Base-by-base conservation (phyloP, 2,797 vertebrate genomes). In the Sebastes alutus region DNA sequence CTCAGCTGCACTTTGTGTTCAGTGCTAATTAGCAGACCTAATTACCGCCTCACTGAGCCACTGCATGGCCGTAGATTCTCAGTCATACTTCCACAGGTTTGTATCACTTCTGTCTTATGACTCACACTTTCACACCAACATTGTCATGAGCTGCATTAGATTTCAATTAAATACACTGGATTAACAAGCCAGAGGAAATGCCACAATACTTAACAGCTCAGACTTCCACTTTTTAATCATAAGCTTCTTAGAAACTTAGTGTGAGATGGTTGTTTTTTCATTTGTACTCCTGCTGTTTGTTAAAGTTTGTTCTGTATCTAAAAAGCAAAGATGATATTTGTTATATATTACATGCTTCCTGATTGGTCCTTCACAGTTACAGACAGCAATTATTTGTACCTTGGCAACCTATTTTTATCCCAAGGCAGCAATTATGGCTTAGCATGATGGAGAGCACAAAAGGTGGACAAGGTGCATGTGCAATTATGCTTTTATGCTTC, bases 351-450 rank as follows among this genome's bases (percentile, higher is more conserved):
- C 60, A 59, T 12, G 13, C 6, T 33, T 59, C 35, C 42, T 30
- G 55, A 54, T 62, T n/a, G 25, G 7, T 74, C 29, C 46, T 13
- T 29, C 11, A 73, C 62, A 76, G 58, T 58, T 77, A 30, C 30
- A 71, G 29, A 68, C 11, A 70, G 56, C 42, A 63, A 67, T 85
- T 76, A 81, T 46, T 52, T 14, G 16, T 3, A 22, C 61, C 4
- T 33, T 18, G 32, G n/a, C 74, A 85, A 72, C 78, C 68, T 29
- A 9, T 66, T 7, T 82, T 75, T 61, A 78, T 32, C 6, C 10
- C 32, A 62, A 80, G n/a, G 62, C 64, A 55, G 77, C 69, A 83
- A 92, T 92, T 89, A 89, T 42, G 66, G 30, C 73, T 7, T 22
- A 27, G 58, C 54, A 52, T 25, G 38, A 84, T 55, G 66, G 68